phyloP scores from a whole-genome alignment of 1,140 invertebrate genomes.

The Zaprionus vittiger region DNA sequence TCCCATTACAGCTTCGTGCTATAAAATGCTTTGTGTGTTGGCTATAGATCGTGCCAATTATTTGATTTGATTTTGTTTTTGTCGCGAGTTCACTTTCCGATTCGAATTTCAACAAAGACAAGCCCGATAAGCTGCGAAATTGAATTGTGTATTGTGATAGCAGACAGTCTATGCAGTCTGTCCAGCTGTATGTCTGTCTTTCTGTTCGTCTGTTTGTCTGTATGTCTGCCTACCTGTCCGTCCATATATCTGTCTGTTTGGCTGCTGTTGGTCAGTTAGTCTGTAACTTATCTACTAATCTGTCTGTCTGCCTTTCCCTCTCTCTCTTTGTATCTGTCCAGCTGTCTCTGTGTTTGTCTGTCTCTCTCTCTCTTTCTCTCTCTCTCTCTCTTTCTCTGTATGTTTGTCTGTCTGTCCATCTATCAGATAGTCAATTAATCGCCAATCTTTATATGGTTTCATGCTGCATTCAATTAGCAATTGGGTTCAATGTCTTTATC shows the following conservation, averaged over 20 bases:
- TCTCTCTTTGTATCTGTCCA: too few relatives aligned
- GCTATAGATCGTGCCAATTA: not conserved
- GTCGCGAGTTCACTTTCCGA: not conserved
- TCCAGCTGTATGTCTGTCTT: not conserved
- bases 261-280: conserved; percentile 44
- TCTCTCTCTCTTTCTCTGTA: not conserved
- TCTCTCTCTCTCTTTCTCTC: too few relatives aligned
- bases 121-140: not conserved
- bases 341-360: too few relatives aligned
- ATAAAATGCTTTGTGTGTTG: too few relatives aligned
- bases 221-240: not conserved
- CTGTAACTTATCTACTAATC: not conserved
- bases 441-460: conserved; percentile 46
- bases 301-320: too few relatives aligned
- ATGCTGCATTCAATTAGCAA: conserved; percentile 52
- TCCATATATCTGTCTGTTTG: conserved; percentile 19
- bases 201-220: conserved; percentile 16
- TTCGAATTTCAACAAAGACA: conserved; percentile 19
- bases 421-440: conserved; percentile 59
- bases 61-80: conserved; percentile 7
- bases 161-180: not conserved
- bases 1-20: not conserved
- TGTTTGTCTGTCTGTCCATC: not conserved
- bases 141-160: not conserved
- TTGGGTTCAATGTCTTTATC: conserved; percentile 70